phyloP scores from a whole-genome alignment of 2,797 vertebrate genomes.

The Paratrypauchen microcephalus region DNA sequence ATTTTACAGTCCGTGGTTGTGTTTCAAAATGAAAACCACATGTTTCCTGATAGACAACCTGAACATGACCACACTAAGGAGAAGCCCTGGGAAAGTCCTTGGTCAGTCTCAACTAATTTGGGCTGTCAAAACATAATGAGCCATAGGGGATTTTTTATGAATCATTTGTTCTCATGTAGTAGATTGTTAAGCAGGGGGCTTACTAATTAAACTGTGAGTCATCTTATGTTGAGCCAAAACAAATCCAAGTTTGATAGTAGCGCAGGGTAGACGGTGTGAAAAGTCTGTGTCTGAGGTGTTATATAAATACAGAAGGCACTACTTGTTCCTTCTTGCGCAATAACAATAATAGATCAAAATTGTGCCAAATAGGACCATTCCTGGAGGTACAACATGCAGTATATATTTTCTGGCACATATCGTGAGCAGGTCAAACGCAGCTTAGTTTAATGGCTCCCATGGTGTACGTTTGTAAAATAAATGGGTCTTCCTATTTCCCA shows the following conservation, averaged over 20 bases:
- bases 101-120: conserved; percentile 14
- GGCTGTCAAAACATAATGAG: conserved; percentile 44
- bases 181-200: conserved; percentile 17
- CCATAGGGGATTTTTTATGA: conserved; percentile 48
- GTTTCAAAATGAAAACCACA: conserved; percentile 54
- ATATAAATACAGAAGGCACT: neutral
- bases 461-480: neutral
- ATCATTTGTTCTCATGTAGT: conserved; percentile 35
- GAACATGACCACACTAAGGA: conserved; percentile 28
- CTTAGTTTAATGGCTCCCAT: neutral
- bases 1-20: conserved; percentile 22
- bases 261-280: conserved; percentile 30
- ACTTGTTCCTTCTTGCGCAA: conserved; percentile 4
- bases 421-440: neutral
- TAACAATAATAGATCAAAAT: conserved; percentile 5
- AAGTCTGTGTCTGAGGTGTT: conserved; percentile 25
- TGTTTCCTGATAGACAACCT: conserved; percentile 44
- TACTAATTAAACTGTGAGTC: conserved; percentile 36
- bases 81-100: conserved; percentile 48
- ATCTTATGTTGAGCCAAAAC: conserved; percentile 32
- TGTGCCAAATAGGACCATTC: neutral
- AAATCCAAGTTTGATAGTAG: conserved; percentile 30
- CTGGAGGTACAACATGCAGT: neutral
- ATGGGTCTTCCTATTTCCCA: neutral
- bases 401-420: neutral